Conservation (phyloP, 2,888 invertebrate genomes). For the Sphaerophoria rueppellii region DNA sequence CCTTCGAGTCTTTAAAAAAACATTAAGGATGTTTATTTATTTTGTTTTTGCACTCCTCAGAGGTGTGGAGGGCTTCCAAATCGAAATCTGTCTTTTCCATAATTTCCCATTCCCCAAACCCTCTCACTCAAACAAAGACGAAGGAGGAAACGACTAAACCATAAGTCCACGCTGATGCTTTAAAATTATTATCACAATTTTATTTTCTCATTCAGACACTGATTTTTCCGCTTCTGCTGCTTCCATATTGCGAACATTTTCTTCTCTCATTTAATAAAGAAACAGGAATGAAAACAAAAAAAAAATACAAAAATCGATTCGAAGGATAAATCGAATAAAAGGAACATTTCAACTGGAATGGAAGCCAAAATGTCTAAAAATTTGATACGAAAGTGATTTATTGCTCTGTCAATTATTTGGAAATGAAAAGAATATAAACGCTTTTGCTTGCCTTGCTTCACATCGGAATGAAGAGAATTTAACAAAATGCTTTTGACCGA, state of each 20-base stretch:
- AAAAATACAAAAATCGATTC: slow-evolving; percentile 53
- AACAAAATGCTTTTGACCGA: slow-evolving; percentile 37
- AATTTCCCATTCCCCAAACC: not conserved
- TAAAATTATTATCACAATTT: slow-evolving; percentile 65
- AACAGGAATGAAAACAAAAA: not conserved
- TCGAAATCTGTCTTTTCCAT: not conserved
- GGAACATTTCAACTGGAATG: slow-evolving; percentile 64
- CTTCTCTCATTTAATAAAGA: slow-evolving; percentile 14
- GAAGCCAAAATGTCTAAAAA: slow-evolving; percentile 68
- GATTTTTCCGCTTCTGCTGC: not conserved
- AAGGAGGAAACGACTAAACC: slow-evolving; percentile 53
- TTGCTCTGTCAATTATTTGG: slow-evolving; percentile 68
- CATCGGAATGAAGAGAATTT: slow-evolving; percentile 25
- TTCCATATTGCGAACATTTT: slow-evolving; percentile 20
- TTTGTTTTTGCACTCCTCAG: not conserved
- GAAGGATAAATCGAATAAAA: slow-evolving; percentile 57
- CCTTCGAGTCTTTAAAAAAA: slow-evolving; percentile 48
- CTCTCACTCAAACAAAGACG: not conserved
- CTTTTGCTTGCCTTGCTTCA: not conserved
- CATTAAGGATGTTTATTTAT: slow-evolving; percentile 29
- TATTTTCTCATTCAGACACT: slow-evolving; percentile 43
- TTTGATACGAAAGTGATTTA: slow-evolving; percentile 73
- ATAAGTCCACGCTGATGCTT: slow-evolving; percentile 47
- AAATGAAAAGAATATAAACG: slow-evolving; percentile 50
- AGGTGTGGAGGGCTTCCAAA: slow-evolving; percentile 1